Base-by-base conservation (phyloP, 1,140 invertebrate species). In the Hylaeus anthracinus region DNA sequence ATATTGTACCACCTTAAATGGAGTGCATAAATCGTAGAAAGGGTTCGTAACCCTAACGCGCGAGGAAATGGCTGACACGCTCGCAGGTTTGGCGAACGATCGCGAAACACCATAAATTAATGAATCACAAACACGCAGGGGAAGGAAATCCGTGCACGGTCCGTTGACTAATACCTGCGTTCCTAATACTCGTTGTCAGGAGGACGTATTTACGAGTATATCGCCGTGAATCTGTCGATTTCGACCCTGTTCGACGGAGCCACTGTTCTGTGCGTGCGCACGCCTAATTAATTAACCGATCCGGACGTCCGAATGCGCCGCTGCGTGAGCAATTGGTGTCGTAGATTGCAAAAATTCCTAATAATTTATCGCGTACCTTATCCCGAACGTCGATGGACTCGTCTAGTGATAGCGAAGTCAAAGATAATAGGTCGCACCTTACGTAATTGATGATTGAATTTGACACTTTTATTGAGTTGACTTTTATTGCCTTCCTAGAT, bases 211-310 rank as follows among this genome's bases (percentile, higher is more conserved):
- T 83, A 83, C 64, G 80, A 71, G 71, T 80, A 53, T 75, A 64
- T 86, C 61, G 55, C 53, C 61, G 66, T 70, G 65, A 86, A 82
- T 65, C 45, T 65, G 41, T 58, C 76, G 76, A 86, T 86, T 80
- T 86, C 69, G 70, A 72, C 53, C 63, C 60, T 48, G 43, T 63
- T 48, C 56, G 61, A 78, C 61, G 58, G 63, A 55, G 43, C 8
- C 55, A 43, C 5, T 43, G 67, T 10, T 53, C 10, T 39, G 5
- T 61, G 58, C 51, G 51, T 71, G 60, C 48, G 10, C 15, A 1
- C 51, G 63, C 39, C 63, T 81, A 65, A 81, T 86, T 83, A 83
- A 83, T 86, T 86, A 83, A 86, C 56, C 76, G 39, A 48, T 66
- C 69, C 72, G 67, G 43, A 60, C 72, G 63, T 72, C 55, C 65